Percentiles rank a stretch among this genome's conserved stretches.
Evolutionary conservation across 1,140 invertebrate species (phyloP).

Genomic region (Aphidius ervi): DNA sequence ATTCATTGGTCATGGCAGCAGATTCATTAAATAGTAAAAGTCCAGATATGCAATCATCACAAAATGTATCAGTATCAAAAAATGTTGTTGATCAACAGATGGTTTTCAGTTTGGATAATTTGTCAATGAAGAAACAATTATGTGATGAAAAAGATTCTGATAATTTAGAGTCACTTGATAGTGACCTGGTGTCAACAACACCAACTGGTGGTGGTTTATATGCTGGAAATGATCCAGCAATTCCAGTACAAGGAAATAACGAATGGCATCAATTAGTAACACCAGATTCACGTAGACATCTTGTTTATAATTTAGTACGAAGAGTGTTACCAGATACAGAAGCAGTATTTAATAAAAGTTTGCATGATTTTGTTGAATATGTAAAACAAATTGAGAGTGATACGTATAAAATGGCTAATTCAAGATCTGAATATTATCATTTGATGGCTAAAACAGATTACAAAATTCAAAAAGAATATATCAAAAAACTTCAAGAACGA

Average conservation of each 20-base stretch:
- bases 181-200: slow-evolving; percentile 48
- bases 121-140: slow-evolving; percentile 55
- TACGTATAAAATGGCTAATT: slow-evolving; percentile 98
- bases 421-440: slow-evolving; percentile 97
- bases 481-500: slow-evolving; percentile 80
- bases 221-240: slow-evolving; percentile 69
- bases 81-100: slow-evolving; percentile 55
- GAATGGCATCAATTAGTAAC: slow-evolving; percentile 98
- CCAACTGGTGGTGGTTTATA: slow-evolving; percentile 61
- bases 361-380: slow-evolving; percentile 97
- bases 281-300: slow-evolving; percentile 93
- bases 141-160: slow-evolving; percentile 48
- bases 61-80: slow-evolving; percentile 66
- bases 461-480: slow-evolving; percentile 98
- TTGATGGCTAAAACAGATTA: slow-evolving; percentile 98
- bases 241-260: slow-evolving; percentile 79
- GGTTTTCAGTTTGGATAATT: slow-evolving; percentile 56
- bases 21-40: slow-evolving; percentile 73
- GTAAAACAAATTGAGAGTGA: slow-evolving; percentile 98
- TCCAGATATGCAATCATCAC: slow-evolving; percentile 76
- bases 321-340: slow-evolving; percentile 95
- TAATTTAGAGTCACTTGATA: slow-evolving; percentile 36
- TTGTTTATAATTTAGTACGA: slow-evolving; percentile 98
- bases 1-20: slow-evolving; percentile 63
- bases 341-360: slow-evolving; percentile 89